Evolutionary conservation across 2,113 vertebrate genomes (phyloP).

Genomic region (Chloroceryle aenea): DNA sequence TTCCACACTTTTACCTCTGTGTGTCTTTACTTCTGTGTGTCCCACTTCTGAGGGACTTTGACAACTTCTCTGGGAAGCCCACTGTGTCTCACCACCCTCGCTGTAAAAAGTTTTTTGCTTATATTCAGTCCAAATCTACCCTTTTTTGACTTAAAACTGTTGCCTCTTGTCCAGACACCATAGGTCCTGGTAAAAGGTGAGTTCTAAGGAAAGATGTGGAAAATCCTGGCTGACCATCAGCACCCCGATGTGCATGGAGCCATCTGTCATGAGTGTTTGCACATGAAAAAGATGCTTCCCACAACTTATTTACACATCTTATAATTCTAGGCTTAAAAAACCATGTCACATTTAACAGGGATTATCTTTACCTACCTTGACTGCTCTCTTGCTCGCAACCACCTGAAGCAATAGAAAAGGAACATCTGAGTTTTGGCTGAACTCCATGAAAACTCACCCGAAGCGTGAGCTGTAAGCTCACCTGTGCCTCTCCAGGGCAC

Average conservation of each 20-base stretch:
- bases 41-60: too few species aligned
- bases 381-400: fast-evolving
- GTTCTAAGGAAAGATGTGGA: not conserved
- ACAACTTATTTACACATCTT: not conserved
- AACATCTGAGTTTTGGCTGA: not conserved
- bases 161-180: not conserved
- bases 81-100: fast-evolving
- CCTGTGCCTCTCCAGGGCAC: not conserved
- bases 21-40: too few species aligned
- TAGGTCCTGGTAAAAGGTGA: not conserved
- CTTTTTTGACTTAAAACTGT: too few species aligned
- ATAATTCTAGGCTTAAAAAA: not conserved
- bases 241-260: fast-evolving
- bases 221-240: not conserved
- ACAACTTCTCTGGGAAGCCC: not conserved
- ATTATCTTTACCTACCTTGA: not conserved
- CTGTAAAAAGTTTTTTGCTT: not conserved
- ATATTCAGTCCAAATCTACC: too few species aligned
- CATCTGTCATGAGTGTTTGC: not conserved
- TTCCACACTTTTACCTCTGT: too few species aligned
- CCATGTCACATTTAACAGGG: not conserved
- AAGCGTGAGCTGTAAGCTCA: fast-evolving
- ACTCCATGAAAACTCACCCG: not conserved
- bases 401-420: not conserved
- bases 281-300: not conserved